A percentile compares a stretch with the other conserved stretches of the same genome.
phyloP scores from a whole-genome alignment of 2,797 vertebrate species.

The Sebastes cheni region DNA sequence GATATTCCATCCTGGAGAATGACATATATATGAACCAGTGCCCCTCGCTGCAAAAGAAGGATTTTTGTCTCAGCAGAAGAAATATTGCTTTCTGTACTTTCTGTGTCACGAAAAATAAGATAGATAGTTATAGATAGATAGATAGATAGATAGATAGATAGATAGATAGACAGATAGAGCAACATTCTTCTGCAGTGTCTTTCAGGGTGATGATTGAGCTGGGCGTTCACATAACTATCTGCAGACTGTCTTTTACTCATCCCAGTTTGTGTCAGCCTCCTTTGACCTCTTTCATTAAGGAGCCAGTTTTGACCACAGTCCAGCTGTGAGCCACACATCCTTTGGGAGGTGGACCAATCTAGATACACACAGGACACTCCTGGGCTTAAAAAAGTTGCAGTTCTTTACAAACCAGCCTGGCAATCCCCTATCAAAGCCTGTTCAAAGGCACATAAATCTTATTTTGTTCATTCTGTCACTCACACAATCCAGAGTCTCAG shows the following conservation, averaged over 20 bases:
- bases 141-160: background rate
- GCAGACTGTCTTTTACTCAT: conserved; percentile 5
- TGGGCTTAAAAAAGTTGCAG: background rate
- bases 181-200: background rate
- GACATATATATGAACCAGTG: conserved; percentile 47
- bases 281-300: conserved; percentile 46
- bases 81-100: conserved; percentile 40
- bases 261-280: conserved; percentile 13
- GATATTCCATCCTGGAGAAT: conserved; percentile 44
- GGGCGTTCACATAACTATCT: conserved; percentile 8
- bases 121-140: background rate
- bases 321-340: conserved; percentile 5
- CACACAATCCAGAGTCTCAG: background rate
- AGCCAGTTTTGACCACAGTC: conserved; percentile 31
- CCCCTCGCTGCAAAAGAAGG: conserved; percentile 20
- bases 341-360: conserved; percentile 10
- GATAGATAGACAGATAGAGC: background rate
- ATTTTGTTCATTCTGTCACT: background rate
- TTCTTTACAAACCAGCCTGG: background rate
- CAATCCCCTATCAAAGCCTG: background rate
- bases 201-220: conserved; percentile 4
- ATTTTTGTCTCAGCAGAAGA: conserved; percentile 52
- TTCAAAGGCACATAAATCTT: conserved; percentile 15
- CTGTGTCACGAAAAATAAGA: conserved; percentile 2
- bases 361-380: background rate